Percentiles rank a stretch among this genome's conserved stretches.
Evolutionary conservation across 2,797 vertebrate genomes (phyloP).

Genomic region (Gallinago stenura): DNA sequence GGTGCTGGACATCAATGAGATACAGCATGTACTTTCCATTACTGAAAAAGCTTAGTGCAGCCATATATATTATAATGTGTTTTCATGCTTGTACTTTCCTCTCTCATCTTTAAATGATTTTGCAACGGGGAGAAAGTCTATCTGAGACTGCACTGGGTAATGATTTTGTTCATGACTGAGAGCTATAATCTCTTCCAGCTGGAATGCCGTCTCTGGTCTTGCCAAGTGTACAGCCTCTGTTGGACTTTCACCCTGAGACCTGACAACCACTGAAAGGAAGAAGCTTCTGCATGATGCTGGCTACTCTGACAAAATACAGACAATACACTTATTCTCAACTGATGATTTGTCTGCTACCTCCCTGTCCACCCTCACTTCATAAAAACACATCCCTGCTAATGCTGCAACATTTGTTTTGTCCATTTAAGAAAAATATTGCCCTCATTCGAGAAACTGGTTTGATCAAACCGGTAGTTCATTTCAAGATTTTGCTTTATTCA

Average conservation of each 20-base stretch:
- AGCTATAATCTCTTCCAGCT: not conserved
- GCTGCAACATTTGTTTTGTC: not conserved
- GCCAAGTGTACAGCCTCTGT: rapidly evolving
- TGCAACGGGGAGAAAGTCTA: not conserved
- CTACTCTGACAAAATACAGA: not conserved
- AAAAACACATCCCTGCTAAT: not conserved
- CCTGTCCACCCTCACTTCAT: not conserved
- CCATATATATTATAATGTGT: not conserved
- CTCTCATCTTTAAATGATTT: not conserved
- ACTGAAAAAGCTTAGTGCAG: not conserved
- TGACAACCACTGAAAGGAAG: rapidly evolving
- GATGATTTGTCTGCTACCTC: not conserved
- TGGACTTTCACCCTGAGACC: rapidly evolving
- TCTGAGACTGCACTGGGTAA: not conserved
- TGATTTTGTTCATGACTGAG: not conserved
- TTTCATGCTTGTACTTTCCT: not conserved
- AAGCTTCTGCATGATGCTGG: not conserved
- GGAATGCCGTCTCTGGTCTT: not conserved
- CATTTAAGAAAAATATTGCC: not conserved
- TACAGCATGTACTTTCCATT: not conserved
- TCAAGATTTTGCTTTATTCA: not conserved
- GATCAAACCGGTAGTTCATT: not conserved
- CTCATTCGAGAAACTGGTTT: not conserved
- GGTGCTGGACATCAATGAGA: not conserved
- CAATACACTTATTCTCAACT: not conserved